Conservation (phyloP, 2,888 invertebrate genomes). For the Orthonevra nobilis region DNA sequence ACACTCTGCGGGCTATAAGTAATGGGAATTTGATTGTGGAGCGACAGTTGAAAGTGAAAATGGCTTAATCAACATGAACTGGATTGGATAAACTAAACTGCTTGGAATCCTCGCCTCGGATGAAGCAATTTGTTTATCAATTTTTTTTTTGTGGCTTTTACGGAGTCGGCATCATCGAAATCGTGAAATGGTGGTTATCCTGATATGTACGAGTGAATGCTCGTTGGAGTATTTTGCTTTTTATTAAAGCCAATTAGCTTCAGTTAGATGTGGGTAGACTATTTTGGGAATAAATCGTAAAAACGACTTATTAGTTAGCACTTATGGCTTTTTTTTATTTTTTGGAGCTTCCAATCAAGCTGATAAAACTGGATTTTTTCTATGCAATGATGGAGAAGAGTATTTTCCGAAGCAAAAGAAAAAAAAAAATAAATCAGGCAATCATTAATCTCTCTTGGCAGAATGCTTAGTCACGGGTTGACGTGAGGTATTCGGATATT, state of each 20-base stretch:
- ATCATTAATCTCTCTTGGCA: conserved; percentile 32
- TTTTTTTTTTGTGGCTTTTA: conserved; percentile 8
- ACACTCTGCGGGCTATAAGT: conserved; percentile 36
- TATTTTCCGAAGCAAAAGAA: background rate
- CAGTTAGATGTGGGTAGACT: background rate
- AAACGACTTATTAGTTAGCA: conserved; percentile 18
- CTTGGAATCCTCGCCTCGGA: background rate
- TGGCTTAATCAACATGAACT: conserved; percentile 48
- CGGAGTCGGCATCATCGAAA: conserved; percentile 6
- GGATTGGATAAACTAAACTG: conserved; percentile 22
- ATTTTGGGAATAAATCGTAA: background rate
- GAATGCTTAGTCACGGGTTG: conserved; percentile 21
- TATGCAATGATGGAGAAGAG: conserved; percentile 2
- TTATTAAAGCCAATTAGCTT: conserved; percentile 24
- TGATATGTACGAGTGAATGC: background rate
- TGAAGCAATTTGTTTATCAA: conserved; percentile 5
- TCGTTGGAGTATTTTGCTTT: conserved; percentile 1
- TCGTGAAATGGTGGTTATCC: conserved; percentile 9
- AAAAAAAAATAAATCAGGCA: no score
- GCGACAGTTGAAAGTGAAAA: conserved; percentile 65
- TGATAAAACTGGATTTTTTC: conserved; percentile 25
- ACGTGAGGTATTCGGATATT: conserved; percentile 1
- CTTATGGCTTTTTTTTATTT: conserved; percentile 11
- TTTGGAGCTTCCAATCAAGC: background rate
- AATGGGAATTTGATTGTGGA: conserved; percentile 48